Base-by-base conservation (phyloP, 2,113 vertebrate genomes). In the Polypterus bichir region DNA sequence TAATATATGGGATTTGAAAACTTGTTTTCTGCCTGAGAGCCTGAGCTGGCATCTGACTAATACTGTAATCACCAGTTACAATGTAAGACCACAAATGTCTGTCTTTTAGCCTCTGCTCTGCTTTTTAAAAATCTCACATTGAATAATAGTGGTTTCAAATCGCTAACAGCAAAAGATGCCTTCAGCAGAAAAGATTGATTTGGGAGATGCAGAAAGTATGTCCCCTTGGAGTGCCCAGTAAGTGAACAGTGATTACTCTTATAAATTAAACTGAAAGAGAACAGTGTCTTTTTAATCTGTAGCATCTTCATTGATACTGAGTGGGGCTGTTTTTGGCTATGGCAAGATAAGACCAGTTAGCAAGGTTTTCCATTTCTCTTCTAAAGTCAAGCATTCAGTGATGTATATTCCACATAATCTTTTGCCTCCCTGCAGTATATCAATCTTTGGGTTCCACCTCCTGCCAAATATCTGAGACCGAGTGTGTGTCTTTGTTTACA, bases 171-270 rank as follows among this genome's bases (percentile, higher is more conserved):
- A 45, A 9, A 27, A 5, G 58, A 60, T 74, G 69, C 60, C 51
- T 66, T 65, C 61, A 63, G 62, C 54, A 62, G 3, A 44, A 63
- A 44, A 65, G 75, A 72, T 70, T 64, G 66, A 70, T 73, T 71
- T 62, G 4, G 56, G 56, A 27, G 27, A 51, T 9, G 9, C 49
- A 51, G 6, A 51, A 6, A 9, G 49, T 51, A 51, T 7, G 9
- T 57, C 56, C 56, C 56, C 10, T 27, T 44, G 56, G 56, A 57
- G 9, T 44, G 7, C 5, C 56, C 56, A 1, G 56, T 9, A 44
- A 44, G 56, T 9, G 27, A 57, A 6, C 27, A 51, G 48, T 8
- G 9, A 49, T 49, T 61, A 44, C 59, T 11, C 10, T 6, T 45
- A 11, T n/a, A 49, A 60, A 44, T 44, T 5, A 60, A 27, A 49